Conservation (phyloP, 1,140 invertebrate genomes). For the Anastatus disparis region DNA sequence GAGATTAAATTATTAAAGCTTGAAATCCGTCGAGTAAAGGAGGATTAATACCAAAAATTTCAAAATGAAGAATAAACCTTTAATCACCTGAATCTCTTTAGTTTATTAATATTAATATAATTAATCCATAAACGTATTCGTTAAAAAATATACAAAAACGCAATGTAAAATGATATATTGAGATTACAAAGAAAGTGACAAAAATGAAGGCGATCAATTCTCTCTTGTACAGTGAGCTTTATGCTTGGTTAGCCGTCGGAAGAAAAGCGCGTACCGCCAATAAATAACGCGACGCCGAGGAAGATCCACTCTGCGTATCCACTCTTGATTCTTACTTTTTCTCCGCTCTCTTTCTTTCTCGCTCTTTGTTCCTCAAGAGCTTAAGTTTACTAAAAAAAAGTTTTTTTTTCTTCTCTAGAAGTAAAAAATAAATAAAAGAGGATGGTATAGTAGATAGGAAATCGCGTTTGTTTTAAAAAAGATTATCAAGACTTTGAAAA, state of each 20-base stretch:
- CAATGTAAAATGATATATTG: too few species aligned
- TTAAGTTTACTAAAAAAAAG: background rate
- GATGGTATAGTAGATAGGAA: background rate
- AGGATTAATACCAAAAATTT: too few species aligned
- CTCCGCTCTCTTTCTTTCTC: background rate
- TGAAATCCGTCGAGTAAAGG: too few species aligned
- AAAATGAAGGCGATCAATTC: background rate
- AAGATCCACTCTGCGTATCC: conserved; percentile 51
- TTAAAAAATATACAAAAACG: too few species aligned
- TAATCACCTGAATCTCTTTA: too few species aligned
- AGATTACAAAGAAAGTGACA: too few species aligned
- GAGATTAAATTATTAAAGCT: too few species aligned
- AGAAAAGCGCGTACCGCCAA: conserved; percentile 49
- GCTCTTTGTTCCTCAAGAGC: too few species aligned
- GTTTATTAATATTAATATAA: too few species aligned
- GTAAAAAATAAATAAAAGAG: background rate
- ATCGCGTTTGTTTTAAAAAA: background rate
- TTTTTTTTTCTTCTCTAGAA: background rate
- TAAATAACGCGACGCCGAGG: conserved; percentile 52
- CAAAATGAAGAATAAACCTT: too few species aligned
- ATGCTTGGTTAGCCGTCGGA: background rate
- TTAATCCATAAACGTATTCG: too few species aligned
- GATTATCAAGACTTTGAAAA: background rate
- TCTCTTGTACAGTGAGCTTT: background rate
- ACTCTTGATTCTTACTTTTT: background rate